Percentiles rank a stretch among this genome's conserved stretches.
Evolutionary conservation across 2,888 invertebrate species (phyloP).

Genomic region (Drosophila kuntzei): DNA sequence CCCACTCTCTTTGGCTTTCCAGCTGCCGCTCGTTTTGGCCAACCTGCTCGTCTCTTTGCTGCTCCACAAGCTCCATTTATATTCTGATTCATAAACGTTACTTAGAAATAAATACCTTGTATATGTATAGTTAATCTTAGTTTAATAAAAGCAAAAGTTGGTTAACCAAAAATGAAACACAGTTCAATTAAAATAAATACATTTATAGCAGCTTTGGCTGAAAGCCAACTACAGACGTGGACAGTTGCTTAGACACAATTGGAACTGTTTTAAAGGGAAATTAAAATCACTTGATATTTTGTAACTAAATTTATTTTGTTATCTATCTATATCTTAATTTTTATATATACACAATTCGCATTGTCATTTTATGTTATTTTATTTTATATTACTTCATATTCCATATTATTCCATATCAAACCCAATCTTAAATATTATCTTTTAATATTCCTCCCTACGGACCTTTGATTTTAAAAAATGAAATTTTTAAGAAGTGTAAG

Average conservation of each 20-base stretch:
- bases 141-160: conserved; percentile 55
- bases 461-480: too few species aligned
- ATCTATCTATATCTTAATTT: too few species aligned
- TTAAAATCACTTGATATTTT: too few species aligned
- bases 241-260: background rate
- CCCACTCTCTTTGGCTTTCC: conserved; percentile 36
- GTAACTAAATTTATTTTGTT: background rate
- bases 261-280: background rate
- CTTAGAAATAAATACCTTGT: background rate
- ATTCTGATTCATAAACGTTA: conserved; percentile 17
- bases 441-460: too few species aligned
- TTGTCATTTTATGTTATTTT: too few species aligned
- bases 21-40: conserved; percentile 39
- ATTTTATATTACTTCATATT: too few species aligned
- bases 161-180: conserved; percentile 48
- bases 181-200: background rate
- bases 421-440: too few species aligned
- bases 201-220: conserved; percentile 10
- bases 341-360: too few species aligned
- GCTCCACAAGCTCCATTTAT: conserved; percentile 36
- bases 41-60: conserved; percentile 48
- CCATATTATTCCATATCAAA: too few species aligned
- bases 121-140: background rate
- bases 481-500: too few species aligned
- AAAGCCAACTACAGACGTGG: conserved; percentile 17